Evolutionary conservation across 2,888 invertebrate genomes (phyloP).

Genomic region (Bursaphelenchus okinawaensis): DNA sequence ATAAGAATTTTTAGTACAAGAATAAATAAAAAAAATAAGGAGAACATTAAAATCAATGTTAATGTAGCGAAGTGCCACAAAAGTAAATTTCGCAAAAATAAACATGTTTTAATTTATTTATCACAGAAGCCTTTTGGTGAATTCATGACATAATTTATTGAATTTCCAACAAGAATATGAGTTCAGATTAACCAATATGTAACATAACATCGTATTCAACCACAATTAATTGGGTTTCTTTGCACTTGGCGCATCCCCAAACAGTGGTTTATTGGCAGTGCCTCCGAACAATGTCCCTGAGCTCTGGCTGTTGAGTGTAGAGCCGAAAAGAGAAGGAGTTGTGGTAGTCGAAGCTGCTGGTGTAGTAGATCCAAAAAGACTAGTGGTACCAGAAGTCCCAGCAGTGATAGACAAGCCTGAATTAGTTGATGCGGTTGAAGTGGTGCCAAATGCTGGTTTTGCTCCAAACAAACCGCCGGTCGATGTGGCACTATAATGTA

Average conservation of each 20-base stretch:
- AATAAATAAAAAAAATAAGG: too few species aligned
- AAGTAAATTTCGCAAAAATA: too few species aligned
- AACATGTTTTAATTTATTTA: too few species aligned
- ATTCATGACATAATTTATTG: too few species aligned
- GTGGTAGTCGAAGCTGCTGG: slow-evolving; percentile 5
- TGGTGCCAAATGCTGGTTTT: not conserved
- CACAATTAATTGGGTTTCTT: too few species aligned
- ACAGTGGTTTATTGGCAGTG: slow-evolving; percentile 14
- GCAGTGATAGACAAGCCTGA: not conserved
- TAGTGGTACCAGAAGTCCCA: not conserved
- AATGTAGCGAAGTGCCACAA: too few species aligned
- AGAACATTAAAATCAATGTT: too few species aligned
- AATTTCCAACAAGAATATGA: too few species aligned
- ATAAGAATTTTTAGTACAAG: too few species aligned
- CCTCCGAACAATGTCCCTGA: slow-evolving; percentile 17
- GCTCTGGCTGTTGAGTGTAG: slow-evolving; percentile 8
- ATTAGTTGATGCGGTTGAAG: not conserved
- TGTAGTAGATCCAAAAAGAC: not conserved
- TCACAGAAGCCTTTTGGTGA: too few species aligned
- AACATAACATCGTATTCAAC: too few species aligned
- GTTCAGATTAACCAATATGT: too few species aligned
- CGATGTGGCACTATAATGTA: not conserved
- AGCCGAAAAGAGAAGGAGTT: slow-evolving; percentile 10
- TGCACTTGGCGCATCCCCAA: not conserved
- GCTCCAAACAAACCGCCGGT: not conserved